phyloP scores from a whole-genome alignment of 2,888 invertebrate species.

The Melinopterus prodromus region DNA sequence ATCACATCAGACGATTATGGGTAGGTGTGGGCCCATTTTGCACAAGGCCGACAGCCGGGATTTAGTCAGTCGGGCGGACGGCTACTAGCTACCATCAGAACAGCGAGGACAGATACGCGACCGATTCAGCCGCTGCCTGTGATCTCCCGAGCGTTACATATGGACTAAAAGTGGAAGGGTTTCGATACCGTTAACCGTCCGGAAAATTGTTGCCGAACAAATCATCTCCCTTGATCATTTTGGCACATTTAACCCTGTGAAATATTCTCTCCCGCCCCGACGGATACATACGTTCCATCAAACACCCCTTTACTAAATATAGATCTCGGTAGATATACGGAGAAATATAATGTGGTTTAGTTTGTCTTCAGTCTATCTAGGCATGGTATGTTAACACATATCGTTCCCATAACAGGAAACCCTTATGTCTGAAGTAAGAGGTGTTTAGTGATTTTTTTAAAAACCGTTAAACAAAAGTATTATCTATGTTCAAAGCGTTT shows the following conservation, averaged over 20 bases:
- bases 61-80: conserved; percentile 23
- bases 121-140: conserved; percentile 46
- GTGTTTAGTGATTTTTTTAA: no score
- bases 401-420: no score
- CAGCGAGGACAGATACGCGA: conserved; percentile 22
- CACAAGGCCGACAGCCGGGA: conserved; percentile 38
- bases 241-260: conserved; percentile 35
- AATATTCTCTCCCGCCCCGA: conserved; percentile 19
- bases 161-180: conserved; percentile 45
- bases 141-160: conserved; percentile 57
- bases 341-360: no score
- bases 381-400: no score
- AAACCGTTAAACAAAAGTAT: no score
- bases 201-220: conserved; percentile 56
- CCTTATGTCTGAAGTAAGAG: no score
- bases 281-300: not conserved
- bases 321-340: not conserved
- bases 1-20: conserved; percentile 59
- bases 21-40: conserved; percentile 38
- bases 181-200: conserved; percentile 49
- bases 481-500: no score
- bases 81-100: not conserved
- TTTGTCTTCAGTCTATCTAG: no score
- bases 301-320: not conserved
- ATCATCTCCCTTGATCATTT: conserved; percentile 43